Percentiles rank a stretch among this genome's conserved stretches.
Conservation (phyloP, 1,140 invertebrate species). For the Brachionus koreanus region DNA sequence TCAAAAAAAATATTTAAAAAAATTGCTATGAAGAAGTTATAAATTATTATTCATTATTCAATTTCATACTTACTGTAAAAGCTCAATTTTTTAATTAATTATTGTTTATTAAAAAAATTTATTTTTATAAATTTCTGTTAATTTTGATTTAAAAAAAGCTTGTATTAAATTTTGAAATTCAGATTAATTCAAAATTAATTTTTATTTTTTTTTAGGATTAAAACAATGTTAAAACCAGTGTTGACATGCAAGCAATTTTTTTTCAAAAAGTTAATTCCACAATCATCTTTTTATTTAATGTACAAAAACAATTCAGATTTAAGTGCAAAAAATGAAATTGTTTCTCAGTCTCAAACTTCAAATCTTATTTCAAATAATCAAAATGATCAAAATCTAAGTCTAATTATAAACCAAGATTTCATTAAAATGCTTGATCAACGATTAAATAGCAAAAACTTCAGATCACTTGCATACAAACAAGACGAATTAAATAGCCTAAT, state of each 20-base stretch:
- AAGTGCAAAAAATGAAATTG: background rate
- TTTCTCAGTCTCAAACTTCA: background rate
- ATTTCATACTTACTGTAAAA: too few relatives aligned
- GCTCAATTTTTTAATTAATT: too few relatives aligned
- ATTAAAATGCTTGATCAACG: background rate
- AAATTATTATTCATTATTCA: too few relatives aligned
- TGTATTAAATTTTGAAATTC: too few relatives aligned
- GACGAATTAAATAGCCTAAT: background rate
- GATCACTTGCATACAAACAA: constrained; percentile 3
- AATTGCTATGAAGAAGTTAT: too few relatives aligned
- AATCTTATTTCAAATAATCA: background rate
- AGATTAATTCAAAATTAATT: too few relatives aligned
- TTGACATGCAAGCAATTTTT: background rate
- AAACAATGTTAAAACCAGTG: background rate
- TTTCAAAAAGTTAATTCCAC: background rate
- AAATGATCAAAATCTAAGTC: background rate
- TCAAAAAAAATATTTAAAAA: too few relatives aligned
- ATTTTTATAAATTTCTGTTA: too few relatives aligned
- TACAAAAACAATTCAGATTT: background rate
- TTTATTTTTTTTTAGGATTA: constrained; percentile 17
- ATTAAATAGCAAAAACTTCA: background rate
- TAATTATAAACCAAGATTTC: background rate
- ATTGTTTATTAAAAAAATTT: too few relatives aligned
- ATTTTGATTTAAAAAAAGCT: too few relatives aligned
- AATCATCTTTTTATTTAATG: background rate